Percentiles rank a stretch among this genome's conserved stretches.
Evolutionary conservation across 1,140 invertebrate genomes (phyloP).

Genomic region (Parasteatoda tepidariorum): DNA sequence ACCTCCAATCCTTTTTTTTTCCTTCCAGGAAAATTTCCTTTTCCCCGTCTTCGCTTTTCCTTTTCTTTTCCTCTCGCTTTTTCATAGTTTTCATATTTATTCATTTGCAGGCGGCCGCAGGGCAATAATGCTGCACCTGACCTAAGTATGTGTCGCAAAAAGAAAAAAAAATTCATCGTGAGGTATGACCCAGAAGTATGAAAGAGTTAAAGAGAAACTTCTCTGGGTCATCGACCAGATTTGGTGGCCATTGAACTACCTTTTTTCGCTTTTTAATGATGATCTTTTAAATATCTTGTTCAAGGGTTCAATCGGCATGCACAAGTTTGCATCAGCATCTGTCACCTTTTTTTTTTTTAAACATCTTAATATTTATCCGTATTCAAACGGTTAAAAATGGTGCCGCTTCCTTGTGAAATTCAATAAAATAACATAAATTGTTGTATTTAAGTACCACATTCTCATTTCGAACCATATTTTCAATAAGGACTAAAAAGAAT

Average conservation of each 20-base stretch:
- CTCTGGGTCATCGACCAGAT: conserved; percentile 23
- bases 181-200: conserved; percentile 4
- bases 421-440: too few relatives aligned
- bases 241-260: conserved; percentile 20
- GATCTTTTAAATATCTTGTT: background rate
- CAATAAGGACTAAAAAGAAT: too few relatives aligned
- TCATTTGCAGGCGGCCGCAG: background rate
- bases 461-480: too few relatives aligned
- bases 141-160: background rate
- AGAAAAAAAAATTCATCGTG: background rate
- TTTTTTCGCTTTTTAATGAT: background rate
- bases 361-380: too few relatives aligned
- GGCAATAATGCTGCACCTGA: conserved; percentile 1
- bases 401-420: too few relatives aligned
- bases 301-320: background rate
- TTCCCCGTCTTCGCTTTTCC: conserved; percentile 12
- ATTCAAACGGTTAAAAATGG: too few relatives aligned
- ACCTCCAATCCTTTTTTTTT: conserved; percentile 4
- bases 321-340: too few relatives aligned
- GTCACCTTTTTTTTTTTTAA: too few relatives aligned
- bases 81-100: background rate
- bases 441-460: too few relatives aligned
- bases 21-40: background rate
- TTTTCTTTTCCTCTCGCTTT: conserved; percentile 1
- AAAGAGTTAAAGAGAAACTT: background rate